Conservation (phyloP, 92 coral and sea anemone genomes). For the Isaurus tuberculatus region DNA sequence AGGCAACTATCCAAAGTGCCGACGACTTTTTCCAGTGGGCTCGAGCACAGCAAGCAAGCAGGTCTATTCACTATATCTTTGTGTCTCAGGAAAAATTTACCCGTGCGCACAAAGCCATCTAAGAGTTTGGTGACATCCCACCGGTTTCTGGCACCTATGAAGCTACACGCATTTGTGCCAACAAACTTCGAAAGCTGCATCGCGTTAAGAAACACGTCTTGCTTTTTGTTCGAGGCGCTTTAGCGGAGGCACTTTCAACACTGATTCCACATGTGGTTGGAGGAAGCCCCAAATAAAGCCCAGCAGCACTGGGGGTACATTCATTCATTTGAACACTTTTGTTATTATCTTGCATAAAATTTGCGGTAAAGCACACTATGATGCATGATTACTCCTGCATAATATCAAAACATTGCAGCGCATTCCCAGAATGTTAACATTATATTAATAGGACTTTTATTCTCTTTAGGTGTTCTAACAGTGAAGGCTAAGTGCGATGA, state of each 20-base stretch:
- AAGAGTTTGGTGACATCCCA: slow-evolving; percentile 36
- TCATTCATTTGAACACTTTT: slow-evolving; percentile 24
- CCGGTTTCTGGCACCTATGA: slow-evolving; percentile 36
- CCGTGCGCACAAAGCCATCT: slow-evolving; percentile 6
- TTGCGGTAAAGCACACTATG: slow-evolving; percentile 19
- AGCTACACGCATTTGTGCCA: slow-evolving; percentile 12
- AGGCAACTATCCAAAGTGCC: slow-evolving; percentile 53
- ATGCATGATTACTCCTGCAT: slow-evolving; percentile 4
- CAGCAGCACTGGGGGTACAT: not conserved
- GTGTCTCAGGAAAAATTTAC: slow-evolving; percentile 20
- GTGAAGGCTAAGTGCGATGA: slow-evolving; percentile 25
- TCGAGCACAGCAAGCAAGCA: slow-evolving; percentile 19
- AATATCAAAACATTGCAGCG: not conserved
- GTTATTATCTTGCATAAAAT: slow-evolving; percentile 1
- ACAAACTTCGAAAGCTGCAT: slow-evolving; percentile 24
- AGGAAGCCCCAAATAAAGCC: slow-evolving; percentile 25
- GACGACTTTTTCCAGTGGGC: slow-evolving; percentile 61
- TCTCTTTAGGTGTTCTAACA: not conserved
- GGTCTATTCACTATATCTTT: slow-evolving; percentile 13
- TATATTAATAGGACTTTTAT: slow-evolving; percentile 10
- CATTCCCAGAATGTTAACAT: not conserved
- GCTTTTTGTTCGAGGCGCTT: slow-evolving; percentile 22
- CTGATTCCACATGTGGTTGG: slow-evolving; percentile 14
- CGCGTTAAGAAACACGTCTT: slow-evolving; percentile 16
- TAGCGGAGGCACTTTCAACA: slow-evolving; percentile 19